phyloP scores from a whole-genome alignment of 2,797 vertebrate genomes.

The Megaceryle alcyon region DNA sequence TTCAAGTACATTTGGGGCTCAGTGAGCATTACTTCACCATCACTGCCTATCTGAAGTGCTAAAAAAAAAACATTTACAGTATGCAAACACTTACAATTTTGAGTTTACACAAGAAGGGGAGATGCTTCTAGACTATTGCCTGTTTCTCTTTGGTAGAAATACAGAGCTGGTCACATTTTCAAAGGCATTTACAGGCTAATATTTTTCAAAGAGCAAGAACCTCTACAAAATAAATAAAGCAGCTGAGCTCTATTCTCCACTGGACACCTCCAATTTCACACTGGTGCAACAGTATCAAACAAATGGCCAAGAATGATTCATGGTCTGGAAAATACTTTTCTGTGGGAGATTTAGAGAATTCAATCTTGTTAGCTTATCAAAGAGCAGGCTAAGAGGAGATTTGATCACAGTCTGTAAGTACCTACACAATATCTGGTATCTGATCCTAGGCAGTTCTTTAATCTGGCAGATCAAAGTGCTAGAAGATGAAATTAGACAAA shows the following conservation, averaged over 20 bases:
- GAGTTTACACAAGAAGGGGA: neutral
- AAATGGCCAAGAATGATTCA: neutral
- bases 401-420: slow-evolving; percentile 18
- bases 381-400: slow-evolving; percentile 40
- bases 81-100: neutral
- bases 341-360: slow-evolving; percentile 1
- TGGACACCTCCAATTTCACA: slow-evolving; percentile 3
- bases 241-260: neutral
- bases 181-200: neutral
- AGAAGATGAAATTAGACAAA: slow-evolving; percentile 35
- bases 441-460: slow-evolving; percentile 30
- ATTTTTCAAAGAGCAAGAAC: slow-evolving; percentile 17
- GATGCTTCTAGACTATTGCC: neutral
- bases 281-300: neutral
- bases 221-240: slow-evolving; percentile 5
- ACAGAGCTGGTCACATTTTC: neutral
- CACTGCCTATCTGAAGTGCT: neutral
- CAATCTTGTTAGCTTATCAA: slow-evolving; percentile 42
- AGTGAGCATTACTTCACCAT: neutral
- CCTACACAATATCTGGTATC: slow-evolving; percentile 2
- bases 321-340: slow-evolving; percentile 3
- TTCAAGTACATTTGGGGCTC: neutral
- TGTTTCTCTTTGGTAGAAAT: neutral
- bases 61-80: neutral
- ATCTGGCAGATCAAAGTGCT: slow-evolving; percentile 25